These are phyloP conservation scores for Pelobates cultripes DNA, from an alignment of 2,797 vertebrate genomes.

Conservation along the genomic window DNA sequence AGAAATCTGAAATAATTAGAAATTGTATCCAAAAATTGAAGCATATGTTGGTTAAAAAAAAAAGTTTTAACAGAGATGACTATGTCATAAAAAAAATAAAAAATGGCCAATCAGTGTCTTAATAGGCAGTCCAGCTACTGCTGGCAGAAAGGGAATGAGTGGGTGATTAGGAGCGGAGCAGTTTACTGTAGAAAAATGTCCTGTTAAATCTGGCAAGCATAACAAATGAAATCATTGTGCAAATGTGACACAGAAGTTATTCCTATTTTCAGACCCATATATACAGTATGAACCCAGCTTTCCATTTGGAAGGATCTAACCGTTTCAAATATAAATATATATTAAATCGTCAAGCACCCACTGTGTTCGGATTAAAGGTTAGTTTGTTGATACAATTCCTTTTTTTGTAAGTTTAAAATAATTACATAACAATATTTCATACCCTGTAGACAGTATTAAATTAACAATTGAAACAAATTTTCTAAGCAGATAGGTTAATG, in stretches of 20 bases:
- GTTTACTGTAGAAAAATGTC: conserved; percentile 8
- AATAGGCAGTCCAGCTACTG: no score
- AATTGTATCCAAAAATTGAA: no score
- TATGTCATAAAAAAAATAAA: no score
- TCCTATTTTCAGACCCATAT: not conserved
- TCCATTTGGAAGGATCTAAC: not conserved
- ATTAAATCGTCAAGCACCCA: not conserved
- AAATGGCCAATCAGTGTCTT: no score
- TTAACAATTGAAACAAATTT: no score
- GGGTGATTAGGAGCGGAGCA: not conserved
- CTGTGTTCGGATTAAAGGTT: no score
- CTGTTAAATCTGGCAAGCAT: conserved; percentile 5
- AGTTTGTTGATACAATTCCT: not conserved
- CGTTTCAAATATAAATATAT: not conserved
- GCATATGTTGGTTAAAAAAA: no score
- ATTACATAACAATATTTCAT: no score
- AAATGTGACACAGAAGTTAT: not conserved
- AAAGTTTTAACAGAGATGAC: no score
- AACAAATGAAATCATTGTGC: conserved; percentile 9
- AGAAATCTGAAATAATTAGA: no score
- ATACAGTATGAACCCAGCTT: not conserved
- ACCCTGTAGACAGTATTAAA: no score
- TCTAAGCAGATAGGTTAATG: no score
- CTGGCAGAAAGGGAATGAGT: not conserved
- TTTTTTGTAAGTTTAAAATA: not conserved